Conservation (phyloP, 2,888 invertebrate species). For the Thera britannica region DNA sequence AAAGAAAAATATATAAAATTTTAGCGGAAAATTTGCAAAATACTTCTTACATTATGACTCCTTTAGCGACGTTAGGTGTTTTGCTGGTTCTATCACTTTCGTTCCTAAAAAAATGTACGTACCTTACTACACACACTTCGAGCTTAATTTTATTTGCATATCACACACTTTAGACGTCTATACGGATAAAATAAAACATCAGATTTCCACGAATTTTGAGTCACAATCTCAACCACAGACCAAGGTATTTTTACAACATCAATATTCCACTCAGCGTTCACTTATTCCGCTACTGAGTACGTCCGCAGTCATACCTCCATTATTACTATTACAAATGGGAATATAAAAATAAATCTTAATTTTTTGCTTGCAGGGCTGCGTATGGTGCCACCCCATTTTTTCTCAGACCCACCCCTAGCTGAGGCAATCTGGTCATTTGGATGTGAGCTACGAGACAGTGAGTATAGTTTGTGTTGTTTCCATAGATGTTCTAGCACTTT, state of each 20-base stretch:
- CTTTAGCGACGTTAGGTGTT: neutral
- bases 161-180: neutral
- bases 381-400: conserved; percentile 72
- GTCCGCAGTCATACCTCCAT: conserved; percentile 55
- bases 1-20: neutral
- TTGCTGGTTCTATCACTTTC: too few species aligned
- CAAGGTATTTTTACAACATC: conserved; percentile 27
- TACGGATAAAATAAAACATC: neutral
- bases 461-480: conserved; percentile 26
- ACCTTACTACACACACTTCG: neutral
- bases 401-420: conserved; percentile 59
- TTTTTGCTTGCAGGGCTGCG: conserved; percentile 72
- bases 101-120: neutral
- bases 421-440: conserved; percentile 39
- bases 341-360: conserved; percentile 76
- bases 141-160: neutral
- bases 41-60: neutral
- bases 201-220: conserved; percentile 16
- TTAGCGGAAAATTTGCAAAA: neutral
- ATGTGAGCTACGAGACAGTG: conserved; percentile 34
- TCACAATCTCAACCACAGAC: conserved; percentile 9
- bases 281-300: conserved; percentile 39
- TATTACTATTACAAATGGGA: conserved; percentile 64
- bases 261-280: conserved; percentile 39
- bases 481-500: conserved; percentile 8